These are phyloP conservation scores for Torymus aiolomorphi DNA, from an alignment of 2,888 invertebrate species.

Conservation along the genomic window DNA sequence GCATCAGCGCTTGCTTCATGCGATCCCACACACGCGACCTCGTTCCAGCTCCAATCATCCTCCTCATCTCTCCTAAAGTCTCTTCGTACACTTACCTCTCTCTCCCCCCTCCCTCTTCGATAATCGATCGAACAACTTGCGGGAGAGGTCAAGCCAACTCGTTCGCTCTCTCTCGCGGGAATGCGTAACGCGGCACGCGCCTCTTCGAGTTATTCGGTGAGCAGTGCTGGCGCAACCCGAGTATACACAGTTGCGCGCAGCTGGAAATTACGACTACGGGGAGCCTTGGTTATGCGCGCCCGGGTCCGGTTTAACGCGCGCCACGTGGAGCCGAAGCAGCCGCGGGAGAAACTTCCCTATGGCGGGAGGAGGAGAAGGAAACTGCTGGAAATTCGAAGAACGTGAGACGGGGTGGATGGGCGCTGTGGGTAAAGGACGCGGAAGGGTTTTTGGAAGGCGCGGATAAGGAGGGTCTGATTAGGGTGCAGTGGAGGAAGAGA, in stretches of 20 bases:
- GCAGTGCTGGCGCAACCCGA: not conserved
- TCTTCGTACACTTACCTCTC: too few relatives aligned
- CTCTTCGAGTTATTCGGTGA: slow-evolving; percentile 17
- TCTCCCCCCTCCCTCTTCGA: too few relatives aligned
- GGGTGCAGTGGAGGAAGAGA: too few relatives aligned
- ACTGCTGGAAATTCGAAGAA: slow-evolving; percentile 26
- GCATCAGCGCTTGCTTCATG: too few relatives aligned
- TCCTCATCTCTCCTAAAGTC: too few relatives aligned
- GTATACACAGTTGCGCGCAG: slow-evolving; percentile 4
- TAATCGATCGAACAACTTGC: not conserved
- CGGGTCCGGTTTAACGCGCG: slow-evolving; percentile 44
- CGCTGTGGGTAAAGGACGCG: too few relatives aligned
- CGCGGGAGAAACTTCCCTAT: slow-evolving; percentile 10
- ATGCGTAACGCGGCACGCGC: slow-evolving; percentile 4
- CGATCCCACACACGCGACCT: too few relatives aligned
- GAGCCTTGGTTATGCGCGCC: slow-evolving; percentile 19
- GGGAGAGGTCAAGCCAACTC: slow-evolving; percentile 17
- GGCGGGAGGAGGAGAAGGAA: not conserved
- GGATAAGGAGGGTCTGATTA: too few relatives aligned
- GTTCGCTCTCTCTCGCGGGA: not conserved
- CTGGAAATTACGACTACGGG: slow-evolving; percentile 47
- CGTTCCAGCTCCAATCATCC: too few relatives aligned
- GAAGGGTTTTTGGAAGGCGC: too few relatives aligned
- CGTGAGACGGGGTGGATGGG: not conserved
- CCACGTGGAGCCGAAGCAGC: slow-evolving; percentile 10